Conservation (phyloP, 2,888 invertebrate genomes). For the Venustoraphidia nigricollis region DNA sequence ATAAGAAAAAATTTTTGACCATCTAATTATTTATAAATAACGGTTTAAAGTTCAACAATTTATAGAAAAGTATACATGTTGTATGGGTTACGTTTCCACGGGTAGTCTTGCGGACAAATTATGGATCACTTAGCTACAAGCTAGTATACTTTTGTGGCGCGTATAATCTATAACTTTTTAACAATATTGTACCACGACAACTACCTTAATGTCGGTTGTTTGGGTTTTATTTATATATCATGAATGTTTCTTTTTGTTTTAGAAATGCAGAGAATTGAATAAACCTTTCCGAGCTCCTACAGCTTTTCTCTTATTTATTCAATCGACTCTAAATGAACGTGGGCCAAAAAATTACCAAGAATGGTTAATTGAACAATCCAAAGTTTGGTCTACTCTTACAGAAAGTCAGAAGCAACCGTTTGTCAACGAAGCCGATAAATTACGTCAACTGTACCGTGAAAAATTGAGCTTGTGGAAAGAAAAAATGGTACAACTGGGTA, state of each 20-base stretch:
- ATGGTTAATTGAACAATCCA: constrained; percentile 31
- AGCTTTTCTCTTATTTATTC: constrained; percentile 41
- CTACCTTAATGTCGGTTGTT: no score
- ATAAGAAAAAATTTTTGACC: no score
- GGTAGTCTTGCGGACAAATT: no score
- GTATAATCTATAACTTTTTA: no score
- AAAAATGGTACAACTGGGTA: constrained; percentile 54
- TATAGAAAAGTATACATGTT: no score
- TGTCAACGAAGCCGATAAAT: constrained; percentile 32
- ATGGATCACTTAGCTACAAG: no score
- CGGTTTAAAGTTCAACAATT: no score
- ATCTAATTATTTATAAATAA: no score
- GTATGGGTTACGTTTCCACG: no score
- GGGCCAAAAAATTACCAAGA: constrained; percentile 30
- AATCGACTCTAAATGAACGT: constrained; percentile 29
- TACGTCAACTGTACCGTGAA: constrained; percentile 41
- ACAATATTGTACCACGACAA: no score
- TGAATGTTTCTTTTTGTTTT: constrained; percentile 11
- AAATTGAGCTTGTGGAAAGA: constrained; percentile 53
- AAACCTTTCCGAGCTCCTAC: constrained; percentile 48
- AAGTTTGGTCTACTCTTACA: constrained; percentile 40
- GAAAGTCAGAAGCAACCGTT: constrained; percentile 39
- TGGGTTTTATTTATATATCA: no score
- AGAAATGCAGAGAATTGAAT: constrained; percentile 46
- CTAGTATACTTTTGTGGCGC: no score